Evolutionary conservation across 2,113 vertebrate genomes (phyloP), one percentile per base, ranked within the genome.

Genomic region (Microtus ochrogaster): DNA sequence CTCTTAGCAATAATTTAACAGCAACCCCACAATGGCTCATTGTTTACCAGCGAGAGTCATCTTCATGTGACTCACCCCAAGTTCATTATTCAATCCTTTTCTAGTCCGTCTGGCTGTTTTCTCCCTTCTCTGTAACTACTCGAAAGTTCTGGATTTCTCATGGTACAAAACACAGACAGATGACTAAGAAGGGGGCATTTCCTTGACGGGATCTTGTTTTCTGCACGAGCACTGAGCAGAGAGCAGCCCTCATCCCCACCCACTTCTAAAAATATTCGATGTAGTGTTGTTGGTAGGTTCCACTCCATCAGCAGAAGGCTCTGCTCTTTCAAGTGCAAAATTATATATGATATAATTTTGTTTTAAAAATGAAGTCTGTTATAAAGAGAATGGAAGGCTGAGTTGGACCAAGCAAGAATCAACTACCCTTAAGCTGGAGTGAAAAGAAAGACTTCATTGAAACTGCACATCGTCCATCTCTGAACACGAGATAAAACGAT

Each of bases 1-100:
- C 86, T 92, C 96, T 96, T 95, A 92, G 66, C 61, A 89, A 73
- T 89, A 65, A 66, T 74, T 91, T 92, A 81, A 47, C 21, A 90
- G 66, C 9, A 81, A 66, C 11, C 58, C 22, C 58, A 94, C 66
- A 94, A 76, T 91, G 77, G 77, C 52, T 95, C 66, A 82, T 76
- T 96, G 92, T 82, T 95, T 88, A 85, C 77, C 52, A 52, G 47
- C 44, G 19, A 92, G n/a, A 84, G 44, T 88, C 91, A 91, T 84
- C 68, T 44, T 74, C 78, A 78, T 21, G 28, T 89, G 66, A 93
- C 92, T 86, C 86, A 85, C 83, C 61, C 61, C 26, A 86, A 90
- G 63, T 82, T 61, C 66, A 82, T 94, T 85, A 65, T 95, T 92
- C 44, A 85, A 66, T 85, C 13, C 90, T 47, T 95, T 93, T 93